Percentiles rank a stretch among this genome's conserved stretches.
phyloP scores from a whole-genome alignment of 1,140 invertebrate species.

The Gonatopus flavifemur region DNA sequence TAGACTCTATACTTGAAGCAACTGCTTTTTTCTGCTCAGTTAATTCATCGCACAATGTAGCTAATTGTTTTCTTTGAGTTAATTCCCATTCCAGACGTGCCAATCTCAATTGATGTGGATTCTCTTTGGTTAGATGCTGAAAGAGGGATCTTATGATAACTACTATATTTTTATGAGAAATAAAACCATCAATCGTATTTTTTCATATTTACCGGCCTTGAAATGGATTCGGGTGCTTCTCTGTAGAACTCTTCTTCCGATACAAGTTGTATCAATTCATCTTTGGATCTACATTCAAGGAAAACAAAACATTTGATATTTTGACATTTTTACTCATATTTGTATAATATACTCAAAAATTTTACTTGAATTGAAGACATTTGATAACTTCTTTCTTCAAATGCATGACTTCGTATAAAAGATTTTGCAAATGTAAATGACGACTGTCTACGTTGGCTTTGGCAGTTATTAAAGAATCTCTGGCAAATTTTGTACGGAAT shows the following conservation, averaged over 20 bases:
- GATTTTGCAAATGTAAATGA: constrained; percentile 89
- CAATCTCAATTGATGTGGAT: constrained; percentile 79
- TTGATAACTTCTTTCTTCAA: constrained; percentile 91
- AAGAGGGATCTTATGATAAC: constrained; percentile 31
- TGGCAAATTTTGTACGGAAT: constrained; percentile 75
- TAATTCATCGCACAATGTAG: constrained; percentile 74
- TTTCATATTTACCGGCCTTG: constrained; percentile 62
- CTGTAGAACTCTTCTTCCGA: constrained; percentile 82
- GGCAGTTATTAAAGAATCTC: constrained; percentile 76
- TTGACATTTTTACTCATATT: constrained; percentile 6
- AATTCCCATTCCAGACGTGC: constrained; percentile 91
- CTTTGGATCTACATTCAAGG: constrained; percentile 79
- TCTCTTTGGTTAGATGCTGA: constrained; percentile 67
- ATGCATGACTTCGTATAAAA: constrained; percentile 94
- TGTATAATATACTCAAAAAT: constrained; percentile 16
- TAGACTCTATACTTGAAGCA: constrained; percentile 74
- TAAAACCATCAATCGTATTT: constrained; percentile 16
- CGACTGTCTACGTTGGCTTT: constrained; percentile 87
- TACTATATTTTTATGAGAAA: background rate
- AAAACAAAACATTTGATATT: constrained; percentile 14
- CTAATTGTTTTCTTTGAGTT: constrained; percentile 82
- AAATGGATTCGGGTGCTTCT: constrained; percentile 74
- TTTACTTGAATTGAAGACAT: constrained; percentile 87
- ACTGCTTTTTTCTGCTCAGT: constrained; percentile 77
- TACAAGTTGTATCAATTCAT: constrained; percentile 90